Evolutionary conservation across 2,797 vertebrate species (phyloP), one percentile per base, ranked within the genome.

Genomic region (Esox masquinongy): DNA sequence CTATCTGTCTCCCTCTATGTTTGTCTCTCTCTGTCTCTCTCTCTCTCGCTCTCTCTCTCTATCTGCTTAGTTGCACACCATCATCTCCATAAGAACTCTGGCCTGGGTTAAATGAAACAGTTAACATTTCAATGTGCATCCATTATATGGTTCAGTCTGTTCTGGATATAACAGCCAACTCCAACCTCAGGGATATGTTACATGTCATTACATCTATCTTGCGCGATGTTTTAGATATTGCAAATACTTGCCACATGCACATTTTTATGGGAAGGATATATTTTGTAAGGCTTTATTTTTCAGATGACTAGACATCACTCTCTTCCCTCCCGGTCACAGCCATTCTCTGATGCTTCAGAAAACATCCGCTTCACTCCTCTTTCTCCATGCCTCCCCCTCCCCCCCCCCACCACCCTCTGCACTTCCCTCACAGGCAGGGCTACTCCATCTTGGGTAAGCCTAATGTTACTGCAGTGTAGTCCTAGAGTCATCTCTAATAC

Each of bases 21-120:
- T 8, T 39, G 36, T 39, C 36, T 39, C 36, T 39, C 36, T 39
- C 34, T 5, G 2, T 34, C 34, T 5, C 34, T 34, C 36, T 6
- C 36, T 39, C 36, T 39, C 36, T 39, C 36, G 0, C 36, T 22
- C 19, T n/a, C 80, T 83, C 85, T 82, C 82, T 88, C 84, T 86
- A 87, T 92, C 89, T 86, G 88, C 90, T 85, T 91, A 90, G 86
- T 85, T 91, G 89, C 86, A 88, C 90, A 85, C 86, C 19, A 90
- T 89, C 89, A 92, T 92, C 90, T 92, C 88, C 89, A 89, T 88
- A 91, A 92, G 90, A 89, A 88, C 90, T 92, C 85, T 85, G 87
- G 88, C 78, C 88, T 86, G 90, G 91, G 91, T 93, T 92, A 92
- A 93, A 93, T 90, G 88, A 90, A 91, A 92, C 88, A 88, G 91